phyloP scores from a whole-genome alignment of 2,113 vertebrate species.

The Cryptomyrus ogoouensis region DNA sequence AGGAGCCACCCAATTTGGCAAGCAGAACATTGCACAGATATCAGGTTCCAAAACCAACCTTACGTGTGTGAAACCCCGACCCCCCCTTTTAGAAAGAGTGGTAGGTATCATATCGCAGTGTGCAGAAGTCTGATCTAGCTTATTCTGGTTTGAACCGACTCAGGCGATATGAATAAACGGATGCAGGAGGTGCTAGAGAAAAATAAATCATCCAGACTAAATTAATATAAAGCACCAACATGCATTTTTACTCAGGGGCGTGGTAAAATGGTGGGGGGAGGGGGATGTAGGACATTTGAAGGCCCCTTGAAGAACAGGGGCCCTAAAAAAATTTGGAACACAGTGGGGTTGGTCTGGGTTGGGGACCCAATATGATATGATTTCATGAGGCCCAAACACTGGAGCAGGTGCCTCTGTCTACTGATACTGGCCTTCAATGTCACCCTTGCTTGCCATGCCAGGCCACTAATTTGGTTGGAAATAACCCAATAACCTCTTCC shows the following conservation, averaged over 20 bases:
- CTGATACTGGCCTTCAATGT: not conserved
- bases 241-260: not conserved
- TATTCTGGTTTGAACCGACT: not conserved
- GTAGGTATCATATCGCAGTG: not conserved
- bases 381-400: no score
- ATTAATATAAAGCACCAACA: not conserved
- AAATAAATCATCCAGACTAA: not conserved
- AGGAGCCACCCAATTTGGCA: not conserved
- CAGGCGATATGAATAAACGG: not conserved
- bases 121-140: not conserved
- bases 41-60: not conserved
- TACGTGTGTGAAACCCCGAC: not conserved
- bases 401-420: not conserved
- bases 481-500: not conserved
- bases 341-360: no score
- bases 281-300: not conserved
- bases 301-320: no score
- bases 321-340: no score
- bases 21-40: not conserved
- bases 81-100: not conserved
- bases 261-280: not conserved
- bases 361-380: no score
- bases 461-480: not conserved
- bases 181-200: not conserved
- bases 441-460: not conserved